These are phyloP conservation scores for Fissipunctia ypsillon DNA, from an alignment of 2,888 invertebrate species.

Conservation along the genomic window DNA sequence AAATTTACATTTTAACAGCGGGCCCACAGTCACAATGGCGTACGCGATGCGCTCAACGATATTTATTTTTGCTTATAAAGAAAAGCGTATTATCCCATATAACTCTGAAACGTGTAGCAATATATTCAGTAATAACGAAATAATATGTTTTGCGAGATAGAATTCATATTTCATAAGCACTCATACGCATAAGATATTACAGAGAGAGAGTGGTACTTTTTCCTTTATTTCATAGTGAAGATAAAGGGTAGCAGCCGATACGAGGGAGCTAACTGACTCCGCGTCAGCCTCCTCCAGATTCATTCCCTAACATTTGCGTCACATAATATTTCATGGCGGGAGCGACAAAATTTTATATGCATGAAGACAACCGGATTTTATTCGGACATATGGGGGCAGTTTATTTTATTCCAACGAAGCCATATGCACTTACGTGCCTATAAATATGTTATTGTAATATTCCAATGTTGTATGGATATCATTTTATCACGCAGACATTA, in stretches of 20 bases:
- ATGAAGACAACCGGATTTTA: constrained; percentile 82
- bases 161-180: constrained; percentile 90
- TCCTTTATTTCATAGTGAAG: constrained; percentile 87
- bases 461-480: constrained; percentile 23
- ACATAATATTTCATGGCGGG: constrained; percentile 83
- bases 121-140: constrained; percentile 88
- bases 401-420: constrained; percentile 71
- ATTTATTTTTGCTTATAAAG: constrained; percentile 81
- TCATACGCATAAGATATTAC: constrained; percentile 87
- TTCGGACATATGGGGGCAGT: constrained; percentile 80
- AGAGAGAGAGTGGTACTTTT: constrained; percentile 79
- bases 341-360: constrained; percentile 84
- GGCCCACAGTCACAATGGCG: constrained; percentile 64
- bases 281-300: constrained; percentile 80
- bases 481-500: constrained; percentile 41
- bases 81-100: constrained; percentile 77
- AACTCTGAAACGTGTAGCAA: constrained; percentile 83
- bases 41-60: constrained; percentile 69
- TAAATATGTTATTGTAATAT: constrained; percentile 52
- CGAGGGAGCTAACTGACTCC: constrained; percentile 80
- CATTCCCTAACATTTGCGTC: constrained; percentile 84
- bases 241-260: constrained; percentile 83
- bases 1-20: constrained; percentile 67
- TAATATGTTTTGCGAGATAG: constrained; percentile 89
- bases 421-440: constrained; percentile 49